phyloP scores from a whole-genome alignment of 2,113 vertebrate genomes.

The Myrmecobius fasciatus region DNA sequence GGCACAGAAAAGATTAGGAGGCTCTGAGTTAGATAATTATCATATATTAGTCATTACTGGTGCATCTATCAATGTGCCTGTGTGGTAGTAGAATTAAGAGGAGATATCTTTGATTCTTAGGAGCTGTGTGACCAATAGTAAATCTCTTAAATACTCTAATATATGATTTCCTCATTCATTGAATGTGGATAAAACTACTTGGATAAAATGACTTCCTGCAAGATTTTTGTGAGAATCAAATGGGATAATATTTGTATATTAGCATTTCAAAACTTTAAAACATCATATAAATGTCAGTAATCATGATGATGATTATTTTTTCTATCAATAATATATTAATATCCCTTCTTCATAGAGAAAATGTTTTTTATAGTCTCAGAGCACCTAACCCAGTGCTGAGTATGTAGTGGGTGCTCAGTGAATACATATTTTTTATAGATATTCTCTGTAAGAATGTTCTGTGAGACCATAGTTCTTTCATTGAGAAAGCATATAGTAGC shows the following conservation, averaged over 20 bases:
- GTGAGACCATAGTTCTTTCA: background rate
- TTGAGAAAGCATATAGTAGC: background rate
- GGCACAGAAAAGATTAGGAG: too few species aligned
- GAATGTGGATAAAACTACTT: background rate
- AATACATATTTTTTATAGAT: background rate
- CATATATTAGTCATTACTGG: background rate
- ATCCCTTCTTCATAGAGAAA: background rate
- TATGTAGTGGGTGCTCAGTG: background rate
- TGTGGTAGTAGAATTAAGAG: background rate
- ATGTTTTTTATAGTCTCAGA: background rate
- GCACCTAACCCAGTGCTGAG: background rate
- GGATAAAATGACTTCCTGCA: background rate
- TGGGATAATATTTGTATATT: background rate
- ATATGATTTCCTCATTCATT: background rate
- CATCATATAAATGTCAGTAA: background rate
- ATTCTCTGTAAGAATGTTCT: background rate
- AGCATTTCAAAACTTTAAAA: background rate
- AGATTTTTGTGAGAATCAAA: too few species aligned
- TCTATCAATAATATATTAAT: background rate
- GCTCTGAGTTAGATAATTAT: background rate
- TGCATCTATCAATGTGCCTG: background rate
- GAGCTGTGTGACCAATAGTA: background rate
- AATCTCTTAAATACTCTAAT: background rate
- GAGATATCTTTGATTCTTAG: background rate
- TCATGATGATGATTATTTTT: background rate